Conservation (phyloP, 2,888 invertebrate genomes). For the Drosophila mayaguana region DNA sequence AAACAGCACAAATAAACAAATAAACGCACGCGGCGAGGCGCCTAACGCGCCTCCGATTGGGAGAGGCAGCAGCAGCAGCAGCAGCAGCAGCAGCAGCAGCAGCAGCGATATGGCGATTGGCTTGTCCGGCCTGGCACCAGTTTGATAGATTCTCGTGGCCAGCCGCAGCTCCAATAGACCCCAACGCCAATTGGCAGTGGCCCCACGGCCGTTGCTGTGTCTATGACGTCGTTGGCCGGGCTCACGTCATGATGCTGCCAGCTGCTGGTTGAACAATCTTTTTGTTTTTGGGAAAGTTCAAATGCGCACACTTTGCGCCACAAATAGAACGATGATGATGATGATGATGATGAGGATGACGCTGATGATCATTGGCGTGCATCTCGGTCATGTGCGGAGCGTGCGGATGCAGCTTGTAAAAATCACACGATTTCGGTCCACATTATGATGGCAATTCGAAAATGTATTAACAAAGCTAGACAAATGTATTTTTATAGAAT, state of each 20-base stretch:
- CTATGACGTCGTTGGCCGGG: slow-evolving; percentile 63
- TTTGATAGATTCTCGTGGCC: slow-evolving; percentile 31
- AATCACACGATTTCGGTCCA: slow-evolving; percentile 36
- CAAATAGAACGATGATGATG: slow-evolving; percentile 53
- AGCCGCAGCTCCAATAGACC: slow-evolving; percentile 9
- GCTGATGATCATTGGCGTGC: slow-evolving; percentile 20
- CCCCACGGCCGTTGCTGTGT: slow-evolving; percentile 26
- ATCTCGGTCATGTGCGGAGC: slow-evolving; percentile 51
- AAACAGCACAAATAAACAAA: slow-evolving; percentile 69
- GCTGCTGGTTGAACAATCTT: slow-evolving; percentile 34
- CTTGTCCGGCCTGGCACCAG: slow-evolving; percentile 10
- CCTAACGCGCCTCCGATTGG: slow-evolving; percentile 75
- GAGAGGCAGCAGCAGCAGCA: slow-evolving; percentile 46
- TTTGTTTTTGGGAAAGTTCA: slow-evolving; percentile 58
- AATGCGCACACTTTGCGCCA: slow-evolving; percentile 71
- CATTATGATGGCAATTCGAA: slow-evolving; percentile 65
- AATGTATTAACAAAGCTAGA: slow-evolving; percentile 56
- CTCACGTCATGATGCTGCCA: slow-evolving; percentile 52
- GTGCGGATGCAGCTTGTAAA: slow-evolving; percentile 39
- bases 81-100: slow-evolving; percentile 32
- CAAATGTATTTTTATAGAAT: slow-evolving; percentile 69
- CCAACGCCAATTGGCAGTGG: slow-evolving; percentile 14
- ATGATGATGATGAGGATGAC: slow-evolving; percentile 7
- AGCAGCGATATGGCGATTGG: slow-evolving; percentile 16
- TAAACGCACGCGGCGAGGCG: slow-evolving; percentile 49